phyloP scores from a whole-genome alignment of 2,797 vertebrate genomes.

The Peromyscus aztecus region DNA sequence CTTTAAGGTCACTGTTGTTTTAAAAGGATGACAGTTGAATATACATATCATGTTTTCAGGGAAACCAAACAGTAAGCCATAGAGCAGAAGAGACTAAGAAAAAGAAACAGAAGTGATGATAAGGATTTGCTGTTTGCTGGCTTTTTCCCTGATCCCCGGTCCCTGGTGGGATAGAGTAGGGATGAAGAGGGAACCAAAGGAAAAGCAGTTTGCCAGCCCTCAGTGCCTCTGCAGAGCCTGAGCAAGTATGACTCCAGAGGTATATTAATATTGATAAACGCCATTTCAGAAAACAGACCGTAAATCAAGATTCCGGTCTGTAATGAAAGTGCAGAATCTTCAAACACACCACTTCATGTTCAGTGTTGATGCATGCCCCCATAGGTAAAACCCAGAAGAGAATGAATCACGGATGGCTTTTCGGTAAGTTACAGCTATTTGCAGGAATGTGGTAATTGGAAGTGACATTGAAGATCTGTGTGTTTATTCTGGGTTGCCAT shows the following conservation, averaged over 20 bases:
- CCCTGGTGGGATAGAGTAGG: neutral
- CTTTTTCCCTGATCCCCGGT: neutral
- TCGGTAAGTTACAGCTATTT: slow-evolving; percentile 67
- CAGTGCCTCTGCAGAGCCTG: neutral
- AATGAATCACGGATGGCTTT: slow-evolving; percentile 50
- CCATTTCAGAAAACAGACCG: slow-evolving; percentile 32
- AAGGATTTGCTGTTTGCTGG: neutral
- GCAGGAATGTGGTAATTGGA: slow-evolving; percentile 69
- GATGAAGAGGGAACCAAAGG: neutral
- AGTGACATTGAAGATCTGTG: slow-evolving; percentile 63
- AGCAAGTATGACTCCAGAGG: neutral
- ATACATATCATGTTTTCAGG: neutral
- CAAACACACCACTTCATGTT: slow-evolving; percentile 46
- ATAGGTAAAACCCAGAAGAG: slow-evolving; percentile 68
- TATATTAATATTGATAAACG: slow-evolving; percentile 3
- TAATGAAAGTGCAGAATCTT: slow-evolving; percentile 58
- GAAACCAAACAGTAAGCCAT: neutral
- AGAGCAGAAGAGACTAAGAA: neutral
- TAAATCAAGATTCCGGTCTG: slow-evolving; percentile 21
- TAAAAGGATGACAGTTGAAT: neutral
- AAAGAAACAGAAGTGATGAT: neutral
- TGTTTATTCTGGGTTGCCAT: slow-evolving; percentile 70
- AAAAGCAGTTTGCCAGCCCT: neutral
- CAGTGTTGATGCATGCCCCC: neutral
- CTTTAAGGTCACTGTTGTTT: neutral